A percentile compares a stretch with the other conserved stretches of the same genome.
Evolutionary conservation across 2,888 invertebrate genomes (phyloP).

Genomic region (Diogma glabrata): DNA sequence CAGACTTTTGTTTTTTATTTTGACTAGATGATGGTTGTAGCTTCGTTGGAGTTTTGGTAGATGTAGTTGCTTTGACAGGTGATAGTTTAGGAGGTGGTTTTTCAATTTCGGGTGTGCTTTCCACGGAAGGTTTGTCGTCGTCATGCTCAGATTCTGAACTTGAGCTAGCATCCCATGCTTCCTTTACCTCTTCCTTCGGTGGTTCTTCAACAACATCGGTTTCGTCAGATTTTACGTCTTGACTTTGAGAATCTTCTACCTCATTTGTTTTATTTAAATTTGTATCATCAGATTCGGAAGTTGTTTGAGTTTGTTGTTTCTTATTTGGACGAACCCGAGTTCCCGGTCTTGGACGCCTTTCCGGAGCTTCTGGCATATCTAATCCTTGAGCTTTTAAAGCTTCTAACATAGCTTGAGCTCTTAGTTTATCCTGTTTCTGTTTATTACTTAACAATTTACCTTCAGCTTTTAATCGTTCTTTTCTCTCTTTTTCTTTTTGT

Average conservation of each 20-base stretch:
- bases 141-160: slow-evolving; percentile 36
- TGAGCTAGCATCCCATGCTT: slow-evolving; percentile 75
- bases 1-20: slow-evolving; percentile 25
- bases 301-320: slow-evolving; percentile 41
- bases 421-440: slow-evolving; percentile 81
- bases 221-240: slow-evolving; percentile 19
- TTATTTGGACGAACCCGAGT: slow-evolving; percentile 63
- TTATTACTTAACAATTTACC: slow-evolving; percentile 88
- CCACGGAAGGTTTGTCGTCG: no score
- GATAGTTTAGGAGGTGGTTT: slow-evolving; percentile 14
- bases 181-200: slow-evolving; percentile 54
- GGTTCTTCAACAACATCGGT: slow-evolving; percentile 26
- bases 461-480: slow-evolving; percentile 89
- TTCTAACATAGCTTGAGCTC: slow-evolving; percentile 81
- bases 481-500: slow-evolving; percentile 83
- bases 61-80: slow-evolving; percentile 15
- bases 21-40: background rate
- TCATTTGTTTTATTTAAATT: slow-evolving; percentile 24
- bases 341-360: slow-evolving; percentile 50
- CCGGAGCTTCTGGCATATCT: slow-evolving; percentile 62
- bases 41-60: slow-evolving; percentile 18
- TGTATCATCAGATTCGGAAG: slow-evolving; percentile 4
- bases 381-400: slow-evolving; percentile 81
- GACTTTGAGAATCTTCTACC: slow-evolving; percentile 22
- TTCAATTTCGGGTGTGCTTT: slow-evolving; percentile 37